phyloP scores from a whole-genome alignment of 2,888 invertebrate genomes.

The Panorpa germanica region DNA sequence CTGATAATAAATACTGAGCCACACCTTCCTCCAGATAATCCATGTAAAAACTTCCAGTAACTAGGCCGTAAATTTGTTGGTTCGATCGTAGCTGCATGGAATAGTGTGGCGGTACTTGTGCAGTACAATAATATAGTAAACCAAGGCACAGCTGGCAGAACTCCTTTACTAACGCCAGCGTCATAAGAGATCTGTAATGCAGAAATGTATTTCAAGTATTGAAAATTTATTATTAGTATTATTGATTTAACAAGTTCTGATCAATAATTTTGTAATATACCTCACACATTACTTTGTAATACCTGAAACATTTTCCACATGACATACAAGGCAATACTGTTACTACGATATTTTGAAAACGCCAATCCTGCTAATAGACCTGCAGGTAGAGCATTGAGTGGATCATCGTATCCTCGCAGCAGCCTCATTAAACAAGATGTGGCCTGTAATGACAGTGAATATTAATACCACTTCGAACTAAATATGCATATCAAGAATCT shows the following conservation, averaged over 20 bases:
- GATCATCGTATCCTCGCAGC: conserved; percentile 35
- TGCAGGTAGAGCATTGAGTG: conserved; percentile 44
- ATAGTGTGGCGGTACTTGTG: conserved; percentile 54
- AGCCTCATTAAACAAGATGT: conserved; percentile 46
- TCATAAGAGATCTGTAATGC: conserved; percentile 44
- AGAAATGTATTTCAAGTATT: conserved; percentile 3
- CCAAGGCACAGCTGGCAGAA: conserved; percentile 45
- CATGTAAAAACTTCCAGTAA: conserved; percentile 64
- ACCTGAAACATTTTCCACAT: conserved; percentile 73
- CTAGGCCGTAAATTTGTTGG: conserved; percentile 60
- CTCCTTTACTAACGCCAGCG: conserved; percentile 42
- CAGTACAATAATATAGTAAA: conserved; percentile 56
- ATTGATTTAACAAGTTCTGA: background rate
- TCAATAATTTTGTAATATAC: conserved; percentile 5
- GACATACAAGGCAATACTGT: conserved; percentile 61
- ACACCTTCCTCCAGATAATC: conserved; percentile 51
- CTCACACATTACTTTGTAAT: no score
- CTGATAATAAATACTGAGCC: no score
- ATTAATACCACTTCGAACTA: no score
- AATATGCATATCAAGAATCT: no score
- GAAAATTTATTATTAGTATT: background rate
- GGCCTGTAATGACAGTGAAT: conserved; percentile 26
- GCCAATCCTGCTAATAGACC: conserved; percentile 50
- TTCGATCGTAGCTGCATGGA: conserved; percentile 61
- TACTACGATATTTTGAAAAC: conserved; percentile 55